Evolutionary conservation across 2,113 vertebrate species (phyloP), one percentile per base, ranked within the genome.

Genomic region (Coptodon rendalli): DNA sequence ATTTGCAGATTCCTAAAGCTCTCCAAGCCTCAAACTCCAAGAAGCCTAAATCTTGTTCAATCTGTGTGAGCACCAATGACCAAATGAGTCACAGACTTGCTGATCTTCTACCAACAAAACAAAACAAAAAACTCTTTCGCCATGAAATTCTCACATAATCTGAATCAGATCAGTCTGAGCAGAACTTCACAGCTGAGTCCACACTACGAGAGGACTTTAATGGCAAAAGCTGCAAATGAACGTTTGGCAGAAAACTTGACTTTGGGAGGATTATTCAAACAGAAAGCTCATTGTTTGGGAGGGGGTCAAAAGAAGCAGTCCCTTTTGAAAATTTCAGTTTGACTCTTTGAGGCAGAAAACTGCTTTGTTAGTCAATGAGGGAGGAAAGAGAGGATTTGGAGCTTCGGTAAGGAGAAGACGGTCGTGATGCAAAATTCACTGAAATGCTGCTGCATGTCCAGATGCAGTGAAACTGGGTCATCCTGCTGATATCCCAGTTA

Each of bases 401-500:
- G 54, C 19, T 88, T 88, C 34, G 29, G 19, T 53, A 43, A 27
- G 6, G 43, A n/a, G 13, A 36, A 68, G 43, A 40, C 14, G 24
- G 7, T 4, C 1, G 14, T 50, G 24, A 82, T 56, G 27, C 3
- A 53, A 17, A 59, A 27, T 79, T 54, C 50, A 36, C 71, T 27
- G 61, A 87, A 31, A 82, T 14, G 50, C 45, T 31, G 38, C 56
- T 24, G 61, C 38, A 45, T 52, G 79, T 45, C 40, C 13, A 71
- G 81, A n/a, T 68, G 63, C 22, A 59, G 34, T 7, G 40, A 81
- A 94, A 91, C 40, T 89, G 81, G 91, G 68, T 92, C 90, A 90
- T 3, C 27, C 22, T 82, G 73, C 48, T 24, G 38, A 85, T 34
- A 68, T 3, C 34, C n/a, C 16, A 40, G 34, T 36, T 45, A 43